These are phyloP conservation scores for Harpalus rufipes DNA, from an alignment of 2,888 invertebrate species.

Conservation along the genomic window DNA sequence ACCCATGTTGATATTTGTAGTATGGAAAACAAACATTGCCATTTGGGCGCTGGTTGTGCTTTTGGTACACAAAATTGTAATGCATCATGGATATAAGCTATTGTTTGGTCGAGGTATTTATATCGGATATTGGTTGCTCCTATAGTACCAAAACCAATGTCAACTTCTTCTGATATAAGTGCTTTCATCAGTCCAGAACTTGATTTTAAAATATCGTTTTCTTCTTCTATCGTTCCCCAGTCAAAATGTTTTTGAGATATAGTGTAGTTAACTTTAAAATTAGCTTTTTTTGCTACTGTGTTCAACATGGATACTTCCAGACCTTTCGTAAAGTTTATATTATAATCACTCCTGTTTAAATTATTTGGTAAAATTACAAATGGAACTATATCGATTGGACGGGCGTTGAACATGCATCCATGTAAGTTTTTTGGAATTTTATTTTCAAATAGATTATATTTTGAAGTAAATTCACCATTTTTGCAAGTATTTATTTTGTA, in stretches of 20 bases:
- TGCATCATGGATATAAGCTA: slow-evolving; percentile 73
- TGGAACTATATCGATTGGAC: slow-evolving; percentile 43
- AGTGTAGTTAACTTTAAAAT: slow-evolving; percentile 71
- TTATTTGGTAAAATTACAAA: neutral
- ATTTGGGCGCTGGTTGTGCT: slow-evolving; percentile 70
- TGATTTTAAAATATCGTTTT: slow-evolving; percentile 68
- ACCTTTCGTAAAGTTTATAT: slow-evolving; percentile 67
- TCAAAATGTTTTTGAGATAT: slow-evolving; percentile 68
- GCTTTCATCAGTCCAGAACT: slow-evolving; percentile 71
- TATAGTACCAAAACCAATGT: slow-evolving; percentile 74
- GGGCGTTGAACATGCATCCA: slow-evolving; percentile 66
- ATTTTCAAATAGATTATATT: neutral
- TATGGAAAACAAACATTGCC: slow-evolving; percentile 68
- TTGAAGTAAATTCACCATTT: slow-evolving; percentile 20
- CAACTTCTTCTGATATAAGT: slow-evolving; percentile 71
- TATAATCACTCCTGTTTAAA: neutral
- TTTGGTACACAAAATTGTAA: slow-evolving; percentile 74
- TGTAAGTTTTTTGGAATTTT: slow-evolving; percentile 68
- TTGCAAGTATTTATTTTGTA: slow-evolving; percentile 15
- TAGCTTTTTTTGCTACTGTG: slow-evolving; percentile 71
- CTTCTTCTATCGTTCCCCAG: slow-evolving; percentile 71
- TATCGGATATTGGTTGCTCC: slow-evolving; percentile 71
- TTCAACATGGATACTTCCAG: slow-evolving; percentile 72
- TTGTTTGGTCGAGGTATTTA: slow-evolving; percentile 72
- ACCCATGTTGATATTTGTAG: slow-evolving; percentile 49